Evolutionary conservation across 2,888 invertebrate genomes (phyloP).

Genomic region (Eupithecia exiguata): DNA sequence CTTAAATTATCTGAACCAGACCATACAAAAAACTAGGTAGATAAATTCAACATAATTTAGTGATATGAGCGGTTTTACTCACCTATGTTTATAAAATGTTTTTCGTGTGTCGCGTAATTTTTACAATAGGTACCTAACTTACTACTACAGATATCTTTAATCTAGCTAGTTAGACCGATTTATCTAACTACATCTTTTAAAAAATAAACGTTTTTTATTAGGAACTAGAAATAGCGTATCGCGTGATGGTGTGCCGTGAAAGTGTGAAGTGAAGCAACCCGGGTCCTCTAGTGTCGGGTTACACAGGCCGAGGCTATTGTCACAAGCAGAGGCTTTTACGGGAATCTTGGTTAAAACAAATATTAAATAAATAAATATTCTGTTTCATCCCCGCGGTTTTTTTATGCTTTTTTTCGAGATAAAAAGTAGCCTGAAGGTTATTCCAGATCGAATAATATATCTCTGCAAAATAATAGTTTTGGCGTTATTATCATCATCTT

Average conservation of each 20-base stretch:
- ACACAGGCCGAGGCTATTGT: slow-evolving; percentile 1
- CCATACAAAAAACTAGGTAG: background rate
- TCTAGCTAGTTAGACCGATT: background rate
- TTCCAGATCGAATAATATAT: no score
- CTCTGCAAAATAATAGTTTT: no score
- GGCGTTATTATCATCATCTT: no score
- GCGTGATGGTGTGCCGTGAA: slow-evolving; percentile 32
- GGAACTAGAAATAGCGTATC: slow-evolving; percentile 14
- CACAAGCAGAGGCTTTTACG: slow-evolving; percentile 4
- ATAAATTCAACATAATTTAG: background rate
- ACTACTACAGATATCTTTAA: background rate
- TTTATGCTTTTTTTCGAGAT: no score
- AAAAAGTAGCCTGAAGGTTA: no score
- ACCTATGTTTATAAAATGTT: background rate
- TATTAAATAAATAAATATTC: no score
- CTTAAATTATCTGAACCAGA: background rate
- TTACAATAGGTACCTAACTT: background rate
- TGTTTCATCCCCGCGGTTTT: no score
- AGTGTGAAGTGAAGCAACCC: slow-evolving; percentile 29
- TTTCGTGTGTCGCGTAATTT: background rate
- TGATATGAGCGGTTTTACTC: background rate
- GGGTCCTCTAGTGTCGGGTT: slow-evolving; percentile 28
- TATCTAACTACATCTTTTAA: background rate
- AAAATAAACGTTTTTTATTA: background rate
- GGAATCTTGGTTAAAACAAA: no score